These are phyloP conservation scores for Polyergus mexicanus DNA, from an alignment of 1,140 invertebrate genomes.

Conservation along the genomic window DNA sequence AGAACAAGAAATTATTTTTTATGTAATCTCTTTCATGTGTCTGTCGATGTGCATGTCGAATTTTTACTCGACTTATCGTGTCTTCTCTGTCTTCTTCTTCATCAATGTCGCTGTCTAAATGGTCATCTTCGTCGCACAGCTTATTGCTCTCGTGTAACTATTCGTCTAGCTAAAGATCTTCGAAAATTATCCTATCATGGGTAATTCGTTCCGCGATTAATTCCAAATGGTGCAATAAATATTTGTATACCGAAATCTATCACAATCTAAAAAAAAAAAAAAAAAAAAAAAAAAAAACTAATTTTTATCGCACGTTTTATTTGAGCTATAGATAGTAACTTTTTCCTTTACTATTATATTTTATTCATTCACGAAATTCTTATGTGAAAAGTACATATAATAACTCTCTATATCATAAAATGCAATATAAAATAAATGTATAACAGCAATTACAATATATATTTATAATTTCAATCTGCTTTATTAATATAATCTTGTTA, in stretches of 20 bases:
- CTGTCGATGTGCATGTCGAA: constrained; percentile 60
- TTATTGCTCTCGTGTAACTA: constrained; percentile 52
- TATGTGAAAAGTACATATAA: constrained; percentile 9
- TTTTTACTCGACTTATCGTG: constrained; percentile 39
- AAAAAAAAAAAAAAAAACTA: constrained; percentile 19
- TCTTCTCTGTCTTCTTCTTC: constrained; percentile 48
- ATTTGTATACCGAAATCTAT: not conserved
- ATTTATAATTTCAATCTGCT: not conserved
- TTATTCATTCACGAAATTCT: constrained; percentile 18
- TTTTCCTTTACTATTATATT: constrained; percentile 5
- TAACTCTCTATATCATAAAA: constrained; percentile 30
- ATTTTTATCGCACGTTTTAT: not conserved
- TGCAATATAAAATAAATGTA: not conserved
- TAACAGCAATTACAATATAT: constrained; percentile 15
- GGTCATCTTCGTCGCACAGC: constrained; percentile 51
- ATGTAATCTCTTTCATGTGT: constrained; percentile 49
- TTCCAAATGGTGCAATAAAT: constrained; percentile 1
- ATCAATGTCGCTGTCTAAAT: constrained; percentile 66
- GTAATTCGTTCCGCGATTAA: constrained; percentile 43
- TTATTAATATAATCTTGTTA: not conserved
- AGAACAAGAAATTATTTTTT: constrained; percentile 20
- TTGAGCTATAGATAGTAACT: not conserved
- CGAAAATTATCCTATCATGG: constrained; percentile 59
- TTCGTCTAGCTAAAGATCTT: constrained; percentile 56
- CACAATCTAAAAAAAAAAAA: constrained; percentile 21